These are phyloP conservation scores for Gouania willdenowi DNA, from an alignment of 2,797 vertebrate species.

Conservation along the genomic window DNA sequence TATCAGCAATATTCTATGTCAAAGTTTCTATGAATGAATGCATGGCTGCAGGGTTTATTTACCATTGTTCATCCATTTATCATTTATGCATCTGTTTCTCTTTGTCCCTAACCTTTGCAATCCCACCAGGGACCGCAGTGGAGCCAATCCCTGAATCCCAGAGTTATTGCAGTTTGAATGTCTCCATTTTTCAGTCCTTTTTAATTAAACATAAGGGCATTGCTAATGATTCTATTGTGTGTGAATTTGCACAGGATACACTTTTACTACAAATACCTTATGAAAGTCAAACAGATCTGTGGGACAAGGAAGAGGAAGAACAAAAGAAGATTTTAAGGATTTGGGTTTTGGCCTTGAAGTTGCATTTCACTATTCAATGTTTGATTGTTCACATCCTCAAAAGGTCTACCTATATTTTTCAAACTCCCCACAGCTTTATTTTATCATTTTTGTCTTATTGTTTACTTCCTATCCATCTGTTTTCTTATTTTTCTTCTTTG, in stretches of 20 bases:
- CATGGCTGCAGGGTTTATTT: neutral
- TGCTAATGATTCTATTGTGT: too few species aligned
- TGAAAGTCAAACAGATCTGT: too few species aligned
- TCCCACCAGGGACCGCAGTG: conserved; percentile 19
- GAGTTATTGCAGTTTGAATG: conserved; percentile 12
- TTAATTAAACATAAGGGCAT: too few species aligned
- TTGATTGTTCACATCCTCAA: neutral
- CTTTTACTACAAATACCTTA: too few species aligned
- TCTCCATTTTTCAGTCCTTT: conserved; percentile 14
- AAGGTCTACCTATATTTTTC: conserved; percentile 5
- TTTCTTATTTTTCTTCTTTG: conserved; percentile 6
- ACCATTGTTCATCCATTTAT: conserved; percentile 5
- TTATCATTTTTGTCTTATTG: conserved; percentile 12
- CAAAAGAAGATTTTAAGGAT: too few species aligned
- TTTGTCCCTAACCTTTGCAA: conserved; percentile 43
- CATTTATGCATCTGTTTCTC: conserved; percentile 17
- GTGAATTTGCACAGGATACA: too few species aligned
- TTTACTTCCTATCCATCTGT: conserved; percentile 1
- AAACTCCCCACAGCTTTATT: neutral
- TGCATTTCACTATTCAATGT: too few species aligned
- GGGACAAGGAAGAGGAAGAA: too few species aligned
- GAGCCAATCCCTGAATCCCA: conserved; percentile 18
- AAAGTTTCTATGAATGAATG: neutral
- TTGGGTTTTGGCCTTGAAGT: too few species aligned
- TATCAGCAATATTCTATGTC: too few species aligned